Base-by-base conservation (phyloP, 2,888 invertebrate genomes). In the Seladonia tumulorum region DNA sequence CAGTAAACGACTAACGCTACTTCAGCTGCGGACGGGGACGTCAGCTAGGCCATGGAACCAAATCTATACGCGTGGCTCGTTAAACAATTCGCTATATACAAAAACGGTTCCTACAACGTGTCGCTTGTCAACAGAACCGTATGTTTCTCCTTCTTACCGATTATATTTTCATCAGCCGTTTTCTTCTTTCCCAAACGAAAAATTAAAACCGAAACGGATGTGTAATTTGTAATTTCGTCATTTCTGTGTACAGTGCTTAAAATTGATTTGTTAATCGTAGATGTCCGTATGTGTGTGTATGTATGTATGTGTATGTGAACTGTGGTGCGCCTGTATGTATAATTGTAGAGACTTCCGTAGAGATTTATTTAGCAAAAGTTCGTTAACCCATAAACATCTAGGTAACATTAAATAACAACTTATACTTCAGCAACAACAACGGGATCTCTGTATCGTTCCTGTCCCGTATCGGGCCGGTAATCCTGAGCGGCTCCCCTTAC, bases 371-470 rank as follows among this genome's bases (percentile, higher is more conserved):
- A 90, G 89, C 89, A 87, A 91, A 92, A 89, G 81, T 87, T 87
- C 84, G 82, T 90, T 78, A 87, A 86, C 85, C 86, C 76, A 89
- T 91, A 88, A 90, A 87, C 85, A 87, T 90, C 91, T 93, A 92
- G 87, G 91, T 83, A 94, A 92, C 92, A 92, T 91, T 92, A 90
- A 91, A 82, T 92, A 94, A 94, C 94, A 93, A 93, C 92, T 93
- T 93, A 93, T 91, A 87, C 80, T 90, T 92, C 92, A 91, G 92
- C 93, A 92, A 92, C 92, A 94, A 92, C 92, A 94, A 93, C 92
- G 92, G 92, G 84, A 83, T 84, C 83, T 85, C 82, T 80, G 49
- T 82, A 63, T 53, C 45, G 25, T 72, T 49, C 77, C 68, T n/a
- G 25, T 73, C 60, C 82, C 81, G 68, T 68, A 68, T 22, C 66